phyloP scores from a whole-genome alignment of 2,113 vertebrate genomes.

The Eptesicus fuscus region DNA sequence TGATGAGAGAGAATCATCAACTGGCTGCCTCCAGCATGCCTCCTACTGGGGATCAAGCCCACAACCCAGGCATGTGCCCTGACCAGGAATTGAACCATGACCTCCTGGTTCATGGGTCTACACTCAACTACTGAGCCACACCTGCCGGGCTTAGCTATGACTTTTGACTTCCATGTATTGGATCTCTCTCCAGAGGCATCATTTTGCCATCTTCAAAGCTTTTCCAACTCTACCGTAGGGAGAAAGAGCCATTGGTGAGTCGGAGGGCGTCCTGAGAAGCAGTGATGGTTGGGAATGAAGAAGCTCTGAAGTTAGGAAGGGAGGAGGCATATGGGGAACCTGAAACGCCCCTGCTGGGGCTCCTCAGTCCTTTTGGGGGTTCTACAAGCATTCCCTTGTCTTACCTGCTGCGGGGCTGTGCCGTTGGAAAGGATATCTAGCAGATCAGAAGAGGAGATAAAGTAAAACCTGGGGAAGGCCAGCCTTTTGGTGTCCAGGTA shows the following conservation, averaged over 20 bases:
- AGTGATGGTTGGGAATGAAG: too few species aligned
- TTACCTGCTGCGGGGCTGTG: conserved; percentile 89
- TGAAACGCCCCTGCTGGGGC: not conserved
- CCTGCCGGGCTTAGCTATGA: not conserved
- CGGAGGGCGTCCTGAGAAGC: not conserved
- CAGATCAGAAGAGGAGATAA: conserved; percentile 97
- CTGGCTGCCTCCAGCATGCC: too few species aligned
- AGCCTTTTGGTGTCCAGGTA: conserved; percentile 95
- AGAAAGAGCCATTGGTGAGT: not conserved
- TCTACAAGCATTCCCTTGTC: not conserved
- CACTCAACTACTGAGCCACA: too few species aligned
- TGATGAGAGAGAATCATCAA: too few species aligned
- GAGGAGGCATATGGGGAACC: not conserved
- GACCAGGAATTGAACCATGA: too few species aligned
- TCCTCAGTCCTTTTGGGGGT: not conserved
- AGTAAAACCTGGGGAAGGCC: conserved; percentile 96
- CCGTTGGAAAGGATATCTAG: conserved; percentile 96
- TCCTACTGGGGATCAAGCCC: too few species aligned
- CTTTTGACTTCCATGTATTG: not conserved
- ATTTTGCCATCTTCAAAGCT: not conserved
- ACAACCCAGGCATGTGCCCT: too few species aligned
- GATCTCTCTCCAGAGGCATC: not conserved
- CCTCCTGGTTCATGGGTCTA: too few species aligned
- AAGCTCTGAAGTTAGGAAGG: not conserved
- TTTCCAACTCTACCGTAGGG: not conserved